phyloP scores from a whole-genome alignment of 2,888 invertebrate species.

The Achlya flavicornis region DNA sequence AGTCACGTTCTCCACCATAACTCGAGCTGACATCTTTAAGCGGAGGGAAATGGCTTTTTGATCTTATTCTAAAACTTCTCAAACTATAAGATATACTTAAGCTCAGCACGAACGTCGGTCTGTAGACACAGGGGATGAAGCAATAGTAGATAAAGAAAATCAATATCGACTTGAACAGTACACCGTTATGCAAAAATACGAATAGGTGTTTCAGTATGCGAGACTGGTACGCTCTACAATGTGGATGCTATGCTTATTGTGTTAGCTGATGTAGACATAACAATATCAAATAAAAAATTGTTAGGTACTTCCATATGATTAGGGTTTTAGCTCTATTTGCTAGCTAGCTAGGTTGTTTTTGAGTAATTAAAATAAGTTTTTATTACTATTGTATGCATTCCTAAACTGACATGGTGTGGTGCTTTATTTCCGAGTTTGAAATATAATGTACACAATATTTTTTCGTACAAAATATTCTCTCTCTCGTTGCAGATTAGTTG shows the following conservation, averaged over 20 bases:
- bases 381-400: too few relatives aligned
- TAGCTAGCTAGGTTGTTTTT: too few relatives aligned
- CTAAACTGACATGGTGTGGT: too few relatives aligned
- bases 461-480: too few relatives aligned
- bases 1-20: conserved; percentile 71
- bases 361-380: too few relatives aligned
- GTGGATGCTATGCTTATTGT: neutral
- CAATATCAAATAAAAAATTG: neutral
- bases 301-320: too few relatives aligned
- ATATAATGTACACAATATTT: too few relatives aligned
- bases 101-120: conserved; percentile 28
- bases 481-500: neutral
- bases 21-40: conserved; percentile 71
- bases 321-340: too few relatives aligned
- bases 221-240: neutral
- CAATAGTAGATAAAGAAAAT: conserved; percentile 18
- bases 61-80: conserved; percentile 57
- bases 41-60: conserved; percentile 67
- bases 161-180: conserved; percentile 14
- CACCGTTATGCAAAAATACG: conserved; percentile 12
- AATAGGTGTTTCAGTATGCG: conserved; percentile 10
- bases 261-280: neutral
- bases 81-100: conserved; percentile 29
- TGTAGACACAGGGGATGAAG: conserved; percentile 13
- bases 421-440: too few relatives aligned